Evolutionary conservation across 2,797 vertebrate species (phyloP), one percentile per base, ranked within the genome.

Genomic region (Phataginus tricuspis): DNA sequence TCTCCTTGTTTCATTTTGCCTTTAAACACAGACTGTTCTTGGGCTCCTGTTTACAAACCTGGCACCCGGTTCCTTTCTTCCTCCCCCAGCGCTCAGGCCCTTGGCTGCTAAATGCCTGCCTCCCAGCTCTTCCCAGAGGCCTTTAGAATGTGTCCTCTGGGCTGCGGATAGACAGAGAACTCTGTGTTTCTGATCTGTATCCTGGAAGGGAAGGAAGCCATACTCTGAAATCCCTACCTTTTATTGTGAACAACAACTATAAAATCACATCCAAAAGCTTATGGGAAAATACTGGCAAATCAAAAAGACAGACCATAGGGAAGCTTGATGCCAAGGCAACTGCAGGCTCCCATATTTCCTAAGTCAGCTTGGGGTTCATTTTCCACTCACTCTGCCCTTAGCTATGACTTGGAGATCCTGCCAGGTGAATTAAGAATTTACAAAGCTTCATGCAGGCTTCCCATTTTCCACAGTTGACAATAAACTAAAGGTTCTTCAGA

Each of bases 261-360:
- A 72, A 90, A 96, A 69, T 82, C 86, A 61, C 45, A 71, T 75
- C 82, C 63, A 92, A 86, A 88, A n/a, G 80, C 78, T 94, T 64
- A 45, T 68, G 63, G 39, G 37, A 53, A 77, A 92, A 89, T 80
- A 85, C 11, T 71, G 51, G 80, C 6, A 19, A 94, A 79, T 96
- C 79, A 59, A 93, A 87, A 97, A 97, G 84, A 97, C 82, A 94
- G 69, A 57, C 75, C 61, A 37, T 74, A 86, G 94, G 91, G 80
- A 96, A 88, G 21, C 37, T 27, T 59, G 68, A 69, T 75, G 85
- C n/a, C 94, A 84, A 77, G 77, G 61, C 2, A 3, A 64, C 39
- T 37, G 15, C 64, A 51, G 86, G 27, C 37, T 86, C 90, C 42
- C 31, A 10, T 55, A 78, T 90, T 64, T 96, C 91, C 3, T 79